Percentiles rank a stretch among this genome's conserved stretches.
phyloP scores from a whole-genome alignment of 2,797 vertebrate species.

The Falco columbarius region DNA sequence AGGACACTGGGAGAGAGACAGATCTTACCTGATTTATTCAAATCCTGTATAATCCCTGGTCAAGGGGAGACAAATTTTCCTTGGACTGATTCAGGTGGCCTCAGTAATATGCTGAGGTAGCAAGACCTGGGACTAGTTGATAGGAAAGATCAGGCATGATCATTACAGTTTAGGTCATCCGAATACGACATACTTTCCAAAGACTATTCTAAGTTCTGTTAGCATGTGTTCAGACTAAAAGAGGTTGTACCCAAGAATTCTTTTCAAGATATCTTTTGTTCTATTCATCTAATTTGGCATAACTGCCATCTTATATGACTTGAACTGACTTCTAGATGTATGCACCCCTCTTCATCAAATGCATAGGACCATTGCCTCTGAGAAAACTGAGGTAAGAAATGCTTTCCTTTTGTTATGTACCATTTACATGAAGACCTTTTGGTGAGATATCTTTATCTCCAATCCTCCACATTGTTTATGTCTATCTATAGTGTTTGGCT shows the following conservation, averaged over 20 bases:
- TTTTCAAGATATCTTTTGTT: neutral
- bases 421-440: neutral
- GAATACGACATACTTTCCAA: neutral
- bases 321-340: neutral
- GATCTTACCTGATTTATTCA: neutral
- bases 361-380: neutral
- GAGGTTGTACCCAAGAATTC: neutral
- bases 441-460: neutral
- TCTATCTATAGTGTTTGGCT: conserved; percentile 9
- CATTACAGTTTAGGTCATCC: neutral
- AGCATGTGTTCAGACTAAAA: neutral
- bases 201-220: neutral
- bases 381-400: neutral
- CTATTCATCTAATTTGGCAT: neutral
- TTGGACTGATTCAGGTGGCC: neutral
- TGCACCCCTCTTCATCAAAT: neutral
- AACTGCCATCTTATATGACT: neutral
- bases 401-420: neutral
- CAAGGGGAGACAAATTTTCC: neutral
- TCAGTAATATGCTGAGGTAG: neutral
- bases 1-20: neutral
- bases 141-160: neutral
- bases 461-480: neutral
- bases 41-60: neutral
- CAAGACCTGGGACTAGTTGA: neutral